Evolutionary conservation across 2,888 invertebrate species (phyloP), one percentile per base, ranked within the genome.

Genomic region (Caenorhabditis panamensis): DNA sequence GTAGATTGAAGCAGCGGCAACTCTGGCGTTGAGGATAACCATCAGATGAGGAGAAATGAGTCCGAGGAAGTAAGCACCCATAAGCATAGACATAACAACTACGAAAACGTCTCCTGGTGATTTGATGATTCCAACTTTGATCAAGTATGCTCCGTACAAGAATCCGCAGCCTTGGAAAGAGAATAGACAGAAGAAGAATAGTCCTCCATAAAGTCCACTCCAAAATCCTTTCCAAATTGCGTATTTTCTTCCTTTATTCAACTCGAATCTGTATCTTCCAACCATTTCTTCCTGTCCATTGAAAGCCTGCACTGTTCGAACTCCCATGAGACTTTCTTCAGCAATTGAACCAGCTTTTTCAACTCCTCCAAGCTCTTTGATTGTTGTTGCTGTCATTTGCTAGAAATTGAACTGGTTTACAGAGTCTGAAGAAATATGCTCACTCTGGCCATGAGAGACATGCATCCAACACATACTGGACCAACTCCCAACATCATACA

Each of bases 101-200:
- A 87, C 87, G 62, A 89, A 88, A 11, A 89, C 86, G 22, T 87
- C 88, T 72, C 89, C 89, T n/a, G 84, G 87, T 0, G 73, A 59
- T 24, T 36, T n/a, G 53, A 87, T 76, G 44, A 84, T 79, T n/a
- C 81, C 84, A n/a, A 82, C 77, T 37, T 73, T 79, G 2, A 86
- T 69, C 0, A 88, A 69, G 44, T 82, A 83, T 18, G 81, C 87
- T 61, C 88, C 88, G 68, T 84, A 84, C 22, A 86, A 68, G 41
- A 87, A 67, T 47, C 88, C 88, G 41, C 69, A 64, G 9, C 85
- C 88, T 41, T 84, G 62, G 67, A 86, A 88, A 4, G 83, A 62
- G 58, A 84, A 88, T 6, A 88, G 84, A n/a, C 81, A 66, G 53
- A 87, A 85, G 77, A 84, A 86, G 79, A 88, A 87, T 9, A 86